phyloP scores from a whole-genome alignment of 2,113 vertebrate species.

The Dasyurus viverrinus region DNA sequence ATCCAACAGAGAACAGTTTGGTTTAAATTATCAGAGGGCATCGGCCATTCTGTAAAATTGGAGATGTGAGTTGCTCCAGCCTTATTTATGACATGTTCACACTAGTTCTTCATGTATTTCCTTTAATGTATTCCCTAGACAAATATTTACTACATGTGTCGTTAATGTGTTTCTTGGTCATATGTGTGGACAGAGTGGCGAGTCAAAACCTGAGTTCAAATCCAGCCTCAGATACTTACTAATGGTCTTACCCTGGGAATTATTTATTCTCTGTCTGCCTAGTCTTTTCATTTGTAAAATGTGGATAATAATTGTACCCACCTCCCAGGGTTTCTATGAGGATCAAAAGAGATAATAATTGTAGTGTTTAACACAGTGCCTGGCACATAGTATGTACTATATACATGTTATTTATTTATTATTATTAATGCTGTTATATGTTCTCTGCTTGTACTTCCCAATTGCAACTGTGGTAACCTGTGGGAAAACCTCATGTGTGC shows the following conservation, averaged over 20 bases:
- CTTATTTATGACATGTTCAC: neutral
- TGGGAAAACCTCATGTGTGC: neutral
- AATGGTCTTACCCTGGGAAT: neutral
- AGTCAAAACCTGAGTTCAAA: neutral
- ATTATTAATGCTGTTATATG: neutral
- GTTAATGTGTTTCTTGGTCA: neutral
- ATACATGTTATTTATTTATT: neutral
- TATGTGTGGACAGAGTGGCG: neutral
- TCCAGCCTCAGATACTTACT: neutral
- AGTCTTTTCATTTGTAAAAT: neutral
- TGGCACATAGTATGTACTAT: neutral
- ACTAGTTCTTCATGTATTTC: neutral
- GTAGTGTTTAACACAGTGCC: neutral
- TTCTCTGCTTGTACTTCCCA: neutral
- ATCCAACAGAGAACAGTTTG: neutral
- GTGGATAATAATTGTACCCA: neutral
- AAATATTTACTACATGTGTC: neutral
- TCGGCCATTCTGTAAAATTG: neutral
- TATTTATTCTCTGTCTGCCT: neutral
- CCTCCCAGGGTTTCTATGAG: neutral
- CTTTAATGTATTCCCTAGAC: neutral
- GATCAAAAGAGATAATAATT: neutral
- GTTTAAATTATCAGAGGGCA: neutral
- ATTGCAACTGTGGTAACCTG: neutral
- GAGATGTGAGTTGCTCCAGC: neutral